Base-by-base conservation (phyloP, 1,140 invertebrate species). In the Conus betulinus region DNA sequence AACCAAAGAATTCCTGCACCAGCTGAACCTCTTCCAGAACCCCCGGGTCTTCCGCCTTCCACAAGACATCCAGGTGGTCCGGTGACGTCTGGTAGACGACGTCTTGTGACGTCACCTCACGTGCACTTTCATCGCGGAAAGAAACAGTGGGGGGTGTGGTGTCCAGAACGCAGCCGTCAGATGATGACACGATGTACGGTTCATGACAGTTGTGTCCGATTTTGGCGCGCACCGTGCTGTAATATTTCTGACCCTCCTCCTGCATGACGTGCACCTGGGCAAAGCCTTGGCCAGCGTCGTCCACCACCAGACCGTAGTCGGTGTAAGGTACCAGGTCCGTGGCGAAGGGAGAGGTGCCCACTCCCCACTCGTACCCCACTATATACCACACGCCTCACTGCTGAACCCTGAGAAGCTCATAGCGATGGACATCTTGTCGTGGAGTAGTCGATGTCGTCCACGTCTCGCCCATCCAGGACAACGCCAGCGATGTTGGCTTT, bases 371-470 rank as follows among this genome's bases (percentile, higher is more conserved):
- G 85, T 91, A 92, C 23, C 89, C 76, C 10, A 85, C 83, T 20
- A 92, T 20, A 92, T 90, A 63, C 85, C 88, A 87, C 91, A 92
- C 13, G 89, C 89, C 78, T 91, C 87, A 87, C 91, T 91, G 85
- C 89, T 87, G 89, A 92, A 92, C 13, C 91, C 91, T 55, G 74
- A 81, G 85, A 92, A 92, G n/a, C 89, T 86, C 25, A 91, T 87
- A n/a, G 89, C 90, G 17, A 92, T 63, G 17, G 91, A 91, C 71
- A 90, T 82, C n/a, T 81, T 90, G 85, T 92, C 91, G 55, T 84
- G 0, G 88, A 89, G 83, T 86, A 92, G 39, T 92, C 89, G 0
- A 57, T n/a, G 87, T 92, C 91, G 1, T 84, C 53, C 8, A 85
- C 63, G 25, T 88, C 53, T 63, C 91, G 60, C 23, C 91, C 91